A percentile compares a stretch with the other conserved stretches of the same genome.
Evolutionary conservation across 2,113 vertebrate species (phyloP).

Genomic region (Pipa parva): DNA sequence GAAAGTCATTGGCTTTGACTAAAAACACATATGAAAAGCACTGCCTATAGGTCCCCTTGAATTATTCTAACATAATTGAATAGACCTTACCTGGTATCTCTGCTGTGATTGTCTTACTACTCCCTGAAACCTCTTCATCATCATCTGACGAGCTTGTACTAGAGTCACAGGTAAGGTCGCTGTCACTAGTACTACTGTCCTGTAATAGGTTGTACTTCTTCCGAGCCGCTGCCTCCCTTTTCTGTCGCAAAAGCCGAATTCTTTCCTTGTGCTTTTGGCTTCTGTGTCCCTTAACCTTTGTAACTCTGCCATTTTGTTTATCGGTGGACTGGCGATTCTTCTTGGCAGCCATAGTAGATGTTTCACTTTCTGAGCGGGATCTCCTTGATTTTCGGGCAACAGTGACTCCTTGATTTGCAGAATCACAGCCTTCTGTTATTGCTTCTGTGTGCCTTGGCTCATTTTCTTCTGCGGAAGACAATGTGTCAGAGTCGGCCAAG

Average conservation of each 20-base stretch:
- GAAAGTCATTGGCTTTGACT: too few species aligned
- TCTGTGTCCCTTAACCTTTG: slow-evolving; percentile 83
- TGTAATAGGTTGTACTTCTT: slow-evolving; percentile 96
- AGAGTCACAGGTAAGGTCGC: slow-evolving; percentile 94
- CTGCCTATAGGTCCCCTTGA: too few species aligned
- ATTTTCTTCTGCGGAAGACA: slow-evolving; percentile 88
- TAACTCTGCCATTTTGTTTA: slow-evolving; percentile 82
- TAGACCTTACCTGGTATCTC: slow-evolving; percentile 93
- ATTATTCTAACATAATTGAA: slow-evolving; percentile 6
- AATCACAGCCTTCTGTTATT: slow-evolving; percentile 60
- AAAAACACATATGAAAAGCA: too few species aligned
- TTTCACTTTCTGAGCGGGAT: slow-evolving; percentile 89
- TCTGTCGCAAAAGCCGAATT: slow-evolving; percentile 87
- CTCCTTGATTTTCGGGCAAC: slow-evolving; percentile 81
- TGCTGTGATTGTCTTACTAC: slow-evolving; percentile 93
- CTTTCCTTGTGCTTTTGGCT: slow-evolving; percentile 96
- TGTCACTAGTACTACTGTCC: slow-evolving; percentile 98
- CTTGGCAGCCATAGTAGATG: slow-evolving; percentile 89
- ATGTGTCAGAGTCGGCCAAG: slow-evolving; percentile 89
- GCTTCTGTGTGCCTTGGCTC: slow-evolving; percentile 57
- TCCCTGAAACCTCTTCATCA: slow-evolving; percentile 82
- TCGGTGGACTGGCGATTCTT: slow-evolving; percentile 88
- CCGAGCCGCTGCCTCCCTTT: slow-evolving; percentile 87
- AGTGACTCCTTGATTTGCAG: slow-evolving; percentile 49
- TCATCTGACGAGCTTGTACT: slow-evolving; percentile 87